Evolutionary conservation across 2,888 invertebrate species (phyloP).

Genomic region (Lomographa bimaculata): DNA sequence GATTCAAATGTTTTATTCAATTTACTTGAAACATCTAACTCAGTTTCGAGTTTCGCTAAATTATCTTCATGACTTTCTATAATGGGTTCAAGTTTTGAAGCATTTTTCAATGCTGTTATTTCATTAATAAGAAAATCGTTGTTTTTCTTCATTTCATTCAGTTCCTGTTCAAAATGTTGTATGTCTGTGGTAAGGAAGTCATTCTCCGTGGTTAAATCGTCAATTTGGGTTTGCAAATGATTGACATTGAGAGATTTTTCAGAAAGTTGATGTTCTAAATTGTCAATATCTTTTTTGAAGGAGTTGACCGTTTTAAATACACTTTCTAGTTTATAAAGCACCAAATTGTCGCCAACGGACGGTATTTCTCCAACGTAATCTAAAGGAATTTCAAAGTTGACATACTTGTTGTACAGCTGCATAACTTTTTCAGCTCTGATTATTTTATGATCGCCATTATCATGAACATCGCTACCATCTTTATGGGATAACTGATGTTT

Average conservation of each 20-base stretch:
- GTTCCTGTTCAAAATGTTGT: conserved; percentile 84
- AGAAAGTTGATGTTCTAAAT: conserved; percentile 81
- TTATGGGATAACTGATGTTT: conserved; percentile 63
- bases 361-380: conserved; percentile 76
- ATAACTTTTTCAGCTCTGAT: conserved; percentile 67
- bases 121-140: conserved; percentile 88
- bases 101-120: conserved; percentile 85
- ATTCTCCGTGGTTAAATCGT: conserved; percentile 78
- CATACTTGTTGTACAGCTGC: conserved; percentile 73
- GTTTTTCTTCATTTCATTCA: conserved; percentile 87
- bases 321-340: conserved; percentile 75
- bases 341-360: conserved; percentile 60
- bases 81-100: conserved; percentile 87
- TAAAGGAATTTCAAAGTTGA: conserved; percentile 74
- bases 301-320: conserved; percentile 82
- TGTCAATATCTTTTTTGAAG: conserved; percentile 84
- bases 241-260: conserved; percentile 81
- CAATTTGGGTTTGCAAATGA: conserved; percentile 80
- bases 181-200: conserved; percentile 75
- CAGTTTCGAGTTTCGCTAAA: conserved; percentile 84
- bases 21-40: conserved; percentile 85
- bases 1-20: conserved; percentile 84
- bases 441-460: conserved; percentile 47
- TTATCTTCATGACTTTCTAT: conserved; percentile 89
- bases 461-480: conserved; percentile 44